Conservation (phyloP, 2,797 vertebrate genomes). For the Nothura maculosa region DNA sequence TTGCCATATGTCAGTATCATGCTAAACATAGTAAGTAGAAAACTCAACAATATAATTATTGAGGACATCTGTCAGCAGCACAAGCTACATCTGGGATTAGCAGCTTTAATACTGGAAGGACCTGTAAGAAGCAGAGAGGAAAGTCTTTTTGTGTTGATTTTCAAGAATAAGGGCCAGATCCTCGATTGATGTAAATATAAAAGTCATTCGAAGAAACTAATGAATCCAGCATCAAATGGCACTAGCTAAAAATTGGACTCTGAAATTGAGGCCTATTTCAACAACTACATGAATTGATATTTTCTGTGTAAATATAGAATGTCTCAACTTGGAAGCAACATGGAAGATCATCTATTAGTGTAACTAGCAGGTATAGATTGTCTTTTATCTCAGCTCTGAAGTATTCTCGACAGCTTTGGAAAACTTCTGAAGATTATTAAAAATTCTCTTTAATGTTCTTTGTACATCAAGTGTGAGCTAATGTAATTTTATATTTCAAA, state of each 20-base stretch:
- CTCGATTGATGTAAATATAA: conserved; percentile 59
- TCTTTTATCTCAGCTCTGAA: conserved; percentile 51
- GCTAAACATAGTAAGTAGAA: conserved; percentile 72
- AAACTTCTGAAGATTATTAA: conserved; percentile 15
- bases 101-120: conserved; percentile 67
- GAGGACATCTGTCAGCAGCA: conserved; percentile 77
- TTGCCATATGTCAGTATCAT: conserved; percentile 75
- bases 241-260: background rate
- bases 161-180: conserved; percentile 44
- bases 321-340: background rate
- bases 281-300: background rate
- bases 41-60: conserved; percentile 78
- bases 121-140: conserved; percentile 49
- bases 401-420: background rate
- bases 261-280: background rate
- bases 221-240: conserved; percentile 17
- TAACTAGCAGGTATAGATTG: conserved; percentile 6
- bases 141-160: conserved; percentile 66
- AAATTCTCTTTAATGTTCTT: conserved; percentile 11
- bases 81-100: conserved; percentile 77
- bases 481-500: conserved; percentile 26
- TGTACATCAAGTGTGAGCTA: background rate
- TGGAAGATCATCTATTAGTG: background rate
- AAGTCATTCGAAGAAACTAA: conserved; percentile 26
- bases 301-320: conserved; percentile 18